Conservation (phyloP, 2,797 vertebrate genomes). For the Anas capensis region DNA sequence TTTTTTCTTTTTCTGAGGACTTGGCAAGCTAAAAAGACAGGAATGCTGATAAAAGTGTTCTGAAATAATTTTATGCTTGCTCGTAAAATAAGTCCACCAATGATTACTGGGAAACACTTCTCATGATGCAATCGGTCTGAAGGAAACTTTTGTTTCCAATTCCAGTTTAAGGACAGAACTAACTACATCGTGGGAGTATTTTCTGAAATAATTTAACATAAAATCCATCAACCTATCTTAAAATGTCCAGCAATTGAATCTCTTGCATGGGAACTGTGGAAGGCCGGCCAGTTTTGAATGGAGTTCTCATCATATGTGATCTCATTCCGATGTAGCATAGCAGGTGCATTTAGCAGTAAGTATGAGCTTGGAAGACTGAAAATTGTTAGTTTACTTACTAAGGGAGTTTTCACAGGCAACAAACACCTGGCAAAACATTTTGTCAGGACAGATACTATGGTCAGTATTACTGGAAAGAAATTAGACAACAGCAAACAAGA, state of each 20-base stretch:
- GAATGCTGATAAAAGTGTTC: not conserved
- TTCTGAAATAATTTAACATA: not conserved
- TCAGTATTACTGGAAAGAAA: constrained; percentile 46
- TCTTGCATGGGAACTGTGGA: constrained; percentile 20
- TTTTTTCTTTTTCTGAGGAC: not conserved
- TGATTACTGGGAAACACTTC: not conserved
- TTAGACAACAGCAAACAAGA: constrained; percentile 36
- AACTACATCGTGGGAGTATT: not conserved
- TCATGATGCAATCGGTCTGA: fast-evolving
- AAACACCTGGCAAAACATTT: constrained; percentile 77
- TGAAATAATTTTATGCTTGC: not conserved
- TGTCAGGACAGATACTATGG: constrained; percentile 66
- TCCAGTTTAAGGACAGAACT: not conserved
- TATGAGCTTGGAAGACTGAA: constrained; percentile 70
- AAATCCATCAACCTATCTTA: not conserved
- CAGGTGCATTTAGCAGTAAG: constrained; percentile 9
- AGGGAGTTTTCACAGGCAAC: constrained; percentile 75
- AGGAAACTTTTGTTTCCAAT: not conserved
- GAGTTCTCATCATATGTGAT: not conserved
- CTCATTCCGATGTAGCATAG: constrained; percentile 47
- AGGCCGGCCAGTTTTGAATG: not conserved
- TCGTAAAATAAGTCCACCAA: not conserved
- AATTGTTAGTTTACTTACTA: constrained; percentile 68
- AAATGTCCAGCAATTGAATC: not conserved
- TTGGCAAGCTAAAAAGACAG: not conserved